Percentiles rank a stretch among this genome's conserved stretches.
phyloP scores from a whole-genome alignment of 2,797 vertebrate genomes.

The Merluccius polli region DNA sequence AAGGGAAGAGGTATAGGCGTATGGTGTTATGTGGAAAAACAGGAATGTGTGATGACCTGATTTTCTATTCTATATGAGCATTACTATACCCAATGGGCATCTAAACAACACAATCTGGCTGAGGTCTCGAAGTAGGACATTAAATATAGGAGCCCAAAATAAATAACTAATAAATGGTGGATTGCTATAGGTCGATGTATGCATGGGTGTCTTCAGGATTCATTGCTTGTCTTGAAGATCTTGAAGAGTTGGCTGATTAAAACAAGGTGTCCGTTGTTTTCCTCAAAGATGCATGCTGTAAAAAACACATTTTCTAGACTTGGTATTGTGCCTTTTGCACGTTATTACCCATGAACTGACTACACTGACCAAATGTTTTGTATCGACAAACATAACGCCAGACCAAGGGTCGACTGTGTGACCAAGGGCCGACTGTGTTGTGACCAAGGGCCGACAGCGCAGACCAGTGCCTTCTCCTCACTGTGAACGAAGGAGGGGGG shows the following conservation, averaged over 20 bases:
- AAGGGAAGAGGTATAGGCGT: background rate
- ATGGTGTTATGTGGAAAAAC: background rate
- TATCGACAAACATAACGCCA: background rate
- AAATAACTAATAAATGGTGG: background rate
- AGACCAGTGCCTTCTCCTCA: background rate
- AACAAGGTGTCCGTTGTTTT: background rate
- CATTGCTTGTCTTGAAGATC: background rate
- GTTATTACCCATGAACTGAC: background rate
- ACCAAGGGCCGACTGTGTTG: background rate
- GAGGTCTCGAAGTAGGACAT: background rate
- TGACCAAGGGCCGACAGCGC: background rate
- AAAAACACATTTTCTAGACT: background rate
- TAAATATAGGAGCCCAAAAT: background rate
- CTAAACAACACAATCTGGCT: background rate
- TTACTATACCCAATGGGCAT: background rate
- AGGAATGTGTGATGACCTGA: background rate
- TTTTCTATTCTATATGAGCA: background rate
- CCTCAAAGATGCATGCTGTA: background rate
- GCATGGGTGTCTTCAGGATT: too few relatives aligned
- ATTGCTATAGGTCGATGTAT: too few relatives aligned
- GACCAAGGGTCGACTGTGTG: background rate
- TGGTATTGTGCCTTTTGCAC: background rate
- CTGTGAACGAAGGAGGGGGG: background rate
- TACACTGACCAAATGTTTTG: background rate
- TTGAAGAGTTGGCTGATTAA: background rate